Conservation (phyloP, 2,888 invertebrate genomes). For the Brachynemurus nebulosus region DNA sequence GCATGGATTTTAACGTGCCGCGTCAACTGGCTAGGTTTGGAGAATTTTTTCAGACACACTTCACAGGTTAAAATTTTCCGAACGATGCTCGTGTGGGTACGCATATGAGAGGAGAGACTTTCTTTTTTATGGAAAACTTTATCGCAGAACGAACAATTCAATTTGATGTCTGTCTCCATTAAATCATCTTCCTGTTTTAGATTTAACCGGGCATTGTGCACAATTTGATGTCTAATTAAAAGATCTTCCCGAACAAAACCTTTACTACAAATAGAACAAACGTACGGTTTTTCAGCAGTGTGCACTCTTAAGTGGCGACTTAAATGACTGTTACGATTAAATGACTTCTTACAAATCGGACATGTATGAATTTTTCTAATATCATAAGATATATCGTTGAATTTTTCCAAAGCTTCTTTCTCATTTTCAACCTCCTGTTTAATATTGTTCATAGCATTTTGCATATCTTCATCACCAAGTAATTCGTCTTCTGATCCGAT, state of each 20-base stretch:
- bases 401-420: constrained; percentile 1
- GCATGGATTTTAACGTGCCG: constrained; percentile 40
- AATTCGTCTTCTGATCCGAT: constrained; percentile 20
- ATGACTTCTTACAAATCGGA: constrained; percentile 28
- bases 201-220: constrained; percentile 21
- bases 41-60: constrained; percentile 34
- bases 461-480: background rate
- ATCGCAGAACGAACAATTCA: constrained; percentile 38
- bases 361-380: constrained; percentile 22
- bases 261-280: constrained; percentile 26
- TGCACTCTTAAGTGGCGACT: constrained; percentile 31
- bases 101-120: constrained; percentile 35
- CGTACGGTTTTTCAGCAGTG: constrained; percentile 21
- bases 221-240: constrained; percentile 26
- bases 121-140: constrained; percentile 36
- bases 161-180: constrained; percentile 17
- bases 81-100: constrained; percentile 21
- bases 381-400: constrained; percentile 1
- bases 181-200: constrained; percentile 16
- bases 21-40: constrained; percentile 30
- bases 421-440: background rate
- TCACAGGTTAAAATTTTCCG: constrained; percentile 31
- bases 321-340: constrained; percentile 25
- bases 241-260: constrained; percentile 26
- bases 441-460: background rate